Conservation (phyloP, 2,797 vertebrate genomes). For the Toxotes lorentzi region DNA sequence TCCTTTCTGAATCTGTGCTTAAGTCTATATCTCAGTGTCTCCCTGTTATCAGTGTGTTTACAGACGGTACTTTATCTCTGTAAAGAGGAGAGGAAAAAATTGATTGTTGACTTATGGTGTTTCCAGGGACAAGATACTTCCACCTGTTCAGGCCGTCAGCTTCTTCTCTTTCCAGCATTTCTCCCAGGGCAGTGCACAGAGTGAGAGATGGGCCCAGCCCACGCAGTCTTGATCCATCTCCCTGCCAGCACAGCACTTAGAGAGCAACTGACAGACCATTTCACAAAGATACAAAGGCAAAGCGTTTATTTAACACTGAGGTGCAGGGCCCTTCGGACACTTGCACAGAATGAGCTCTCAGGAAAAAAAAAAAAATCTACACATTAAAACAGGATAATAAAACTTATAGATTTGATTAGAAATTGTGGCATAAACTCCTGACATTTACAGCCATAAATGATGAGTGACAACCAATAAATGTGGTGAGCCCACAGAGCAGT, state of each 20-base stretch:
- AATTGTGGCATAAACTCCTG: constrained; percentile 1
- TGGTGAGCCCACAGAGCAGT: constrained; percentile 5
- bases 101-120: constrained; percentile 13
- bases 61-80: constrained; percentile 16
- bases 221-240: neutral
- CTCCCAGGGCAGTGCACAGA: constrained; percentile 2
- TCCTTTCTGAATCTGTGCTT: neutral
- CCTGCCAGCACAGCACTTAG: constrained; percentile 13
- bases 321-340: neutral
- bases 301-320: neutral
- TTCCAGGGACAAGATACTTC: constrained; percentile 2
- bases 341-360: neutral
- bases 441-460: constrained; percentile 32
- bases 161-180: constrained; percentile 21
- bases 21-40: neutral
- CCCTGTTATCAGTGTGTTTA: neutral
- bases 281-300: constrained; percentile 3
- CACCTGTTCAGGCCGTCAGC: constrained; percentile 33
- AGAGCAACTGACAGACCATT: neutral
- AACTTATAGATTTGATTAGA: constrained; percentile 16
- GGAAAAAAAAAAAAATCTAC: neutral
- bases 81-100: neutral
- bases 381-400: neutral
- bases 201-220: constrained; percentile 16
- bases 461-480: constrained; percentile 8